Conservation (phyloP, 2,113 vertebrate species). For the Myxocyprinus asiaticus region DNA sequence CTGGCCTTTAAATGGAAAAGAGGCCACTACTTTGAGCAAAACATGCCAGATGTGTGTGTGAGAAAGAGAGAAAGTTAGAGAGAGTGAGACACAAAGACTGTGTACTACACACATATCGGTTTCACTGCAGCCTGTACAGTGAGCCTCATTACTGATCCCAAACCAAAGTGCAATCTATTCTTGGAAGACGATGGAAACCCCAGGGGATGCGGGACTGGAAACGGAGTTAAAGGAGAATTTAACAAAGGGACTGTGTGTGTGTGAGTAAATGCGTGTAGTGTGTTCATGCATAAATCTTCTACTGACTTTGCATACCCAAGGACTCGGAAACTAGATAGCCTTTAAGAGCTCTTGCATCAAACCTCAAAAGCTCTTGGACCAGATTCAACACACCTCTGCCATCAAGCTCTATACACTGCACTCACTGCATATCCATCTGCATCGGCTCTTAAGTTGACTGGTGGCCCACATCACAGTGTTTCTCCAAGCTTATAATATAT, state of each 20-base stretch:
- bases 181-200: conserved; percentile 59
- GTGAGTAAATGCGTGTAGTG: background rate
- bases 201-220: conserved; percentile 56
- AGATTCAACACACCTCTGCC: conserved; percentile 25
- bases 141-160: conserved; percentile 51
- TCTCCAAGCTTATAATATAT: conserved; percentile 15
- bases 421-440: conserved; percentile 12
- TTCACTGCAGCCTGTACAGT: conserved; percentile 44
- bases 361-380: conserved; percentile 37
- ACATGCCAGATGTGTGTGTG: background rate
- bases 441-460: conserved; percentile 39
- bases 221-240: conserved; percentile 44
- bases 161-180: conserved; percentile 68
- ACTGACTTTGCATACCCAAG: conserved; percentile 31
- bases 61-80: conserved; percentile 41
- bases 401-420: background rate
- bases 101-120: conserved; percentile 37
- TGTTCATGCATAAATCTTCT: conserved; percentile 31
- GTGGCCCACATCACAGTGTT: background rate
- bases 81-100: conserved; percentile 24
- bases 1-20: background rate
- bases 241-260: conserved; percentile 31
- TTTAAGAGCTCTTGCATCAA: conserved; percentile 34
- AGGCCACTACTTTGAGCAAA: background rate
- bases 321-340: conserved; percentile 30